These are phyloP conservation scores for Neoseiulus cucumeris DNA, from an alignment of 1,140 invertebrate genomes.

Conservation along the genomic window DNA sequence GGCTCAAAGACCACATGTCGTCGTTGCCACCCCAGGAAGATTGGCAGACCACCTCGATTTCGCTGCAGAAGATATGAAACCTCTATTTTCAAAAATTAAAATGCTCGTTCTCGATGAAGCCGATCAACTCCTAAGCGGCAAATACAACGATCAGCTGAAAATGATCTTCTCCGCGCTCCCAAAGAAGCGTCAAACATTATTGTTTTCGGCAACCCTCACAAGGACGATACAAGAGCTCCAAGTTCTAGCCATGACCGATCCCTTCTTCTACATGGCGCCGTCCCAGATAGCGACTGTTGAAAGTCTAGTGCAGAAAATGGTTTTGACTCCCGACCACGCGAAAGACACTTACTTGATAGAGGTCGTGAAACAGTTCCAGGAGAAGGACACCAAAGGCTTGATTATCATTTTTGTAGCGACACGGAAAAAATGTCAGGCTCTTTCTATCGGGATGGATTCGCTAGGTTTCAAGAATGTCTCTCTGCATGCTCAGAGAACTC, in stretches of 20 bases:
- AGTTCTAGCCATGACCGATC: conserved; percentile 38
- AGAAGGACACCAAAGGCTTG: conserved; percentile 47
- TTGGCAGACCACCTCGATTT: conserved; percentile 70
- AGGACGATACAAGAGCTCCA: conserved; percentile 53
- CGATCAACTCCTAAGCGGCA: conserved; percentile 47
- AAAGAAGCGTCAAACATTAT: conserved; percentile 53
- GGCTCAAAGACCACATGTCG: conserved; percentile 67
- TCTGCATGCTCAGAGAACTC: conserved; percentile 39
- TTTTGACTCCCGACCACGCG: conserved; percentile 66
- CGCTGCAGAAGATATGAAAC: conserved; percentile 54
- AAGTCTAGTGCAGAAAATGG: conserved; percentile 66
- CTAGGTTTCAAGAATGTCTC: conserved; percentile 68
- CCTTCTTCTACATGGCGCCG: conserved; percentile 24
- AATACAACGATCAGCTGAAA: conserved; percentile 27
- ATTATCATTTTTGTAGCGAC: conserved; percentile 84
- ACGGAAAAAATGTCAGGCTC: conserved; percentile 65
- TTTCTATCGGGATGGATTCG: conserved; percentile 62
- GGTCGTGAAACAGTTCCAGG: conserved; percentile 52
- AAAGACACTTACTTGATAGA: conserved; percentile 85
- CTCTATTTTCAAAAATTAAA: conserved; percentile 27
- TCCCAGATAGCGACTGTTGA: conserved; percentile 58
- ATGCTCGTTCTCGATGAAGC: conserved; percentile 73
- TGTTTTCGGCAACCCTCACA: conserved; percentile 93
- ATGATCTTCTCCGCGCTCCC: conserved; percentile 62
- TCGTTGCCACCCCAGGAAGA: conserved; percentile 74